A percentile compares a stretch with the other conserved stretches of the same genome.
Evolutionary conservation across 1,140 invertebrate species (phyloP).

Genomic region (Heliconius himera): DNA sequence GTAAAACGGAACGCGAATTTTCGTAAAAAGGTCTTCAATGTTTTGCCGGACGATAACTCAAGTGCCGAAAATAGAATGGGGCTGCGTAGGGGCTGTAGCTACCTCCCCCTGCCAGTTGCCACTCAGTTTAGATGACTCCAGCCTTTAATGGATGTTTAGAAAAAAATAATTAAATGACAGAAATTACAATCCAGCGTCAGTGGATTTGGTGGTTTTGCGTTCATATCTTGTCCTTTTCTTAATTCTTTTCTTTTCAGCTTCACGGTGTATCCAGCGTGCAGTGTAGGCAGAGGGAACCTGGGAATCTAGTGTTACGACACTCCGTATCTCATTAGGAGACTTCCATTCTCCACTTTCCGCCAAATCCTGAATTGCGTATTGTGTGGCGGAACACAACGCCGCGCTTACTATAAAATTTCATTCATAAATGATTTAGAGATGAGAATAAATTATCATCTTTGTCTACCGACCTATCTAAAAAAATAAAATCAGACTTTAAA

Average conservation of each 20-base stretch:
- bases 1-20: constrained; percentile 76
- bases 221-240: not conserved
- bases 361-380: no score
- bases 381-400: no score
- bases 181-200: not conserved
- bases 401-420: no score
- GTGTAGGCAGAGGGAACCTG: no score
- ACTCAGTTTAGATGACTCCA: constrained; percentile 64
- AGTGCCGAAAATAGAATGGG: constrained; percentile 69
- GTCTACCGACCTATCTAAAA: no score
- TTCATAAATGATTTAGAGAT: no score
- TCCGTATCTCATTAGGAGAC: no score
- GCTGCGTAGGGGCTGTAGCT: constrained; percentile 52
- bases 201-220: not conserved
- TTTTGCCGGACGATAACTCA: constrained; percentile 77
- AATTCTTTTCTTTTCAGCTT: no score
- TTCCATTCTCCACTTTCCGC: no score
- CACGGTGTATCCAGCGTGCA: no score
- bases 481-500: not conserved
- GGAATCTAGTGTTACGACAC: no score
- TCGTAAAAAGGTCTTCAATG: constrained; percentile 76
- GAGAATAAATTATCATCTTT: no score
- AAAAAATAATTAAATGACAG: constrained; percentile 54
- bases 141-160: constrained; percentile 63
- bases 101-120: constrained; percentile 46